phyloP scores from a whole-genome alignment of 2,797 vertebrate genomes.

The Eupleurogrammus muticus region DNA sequence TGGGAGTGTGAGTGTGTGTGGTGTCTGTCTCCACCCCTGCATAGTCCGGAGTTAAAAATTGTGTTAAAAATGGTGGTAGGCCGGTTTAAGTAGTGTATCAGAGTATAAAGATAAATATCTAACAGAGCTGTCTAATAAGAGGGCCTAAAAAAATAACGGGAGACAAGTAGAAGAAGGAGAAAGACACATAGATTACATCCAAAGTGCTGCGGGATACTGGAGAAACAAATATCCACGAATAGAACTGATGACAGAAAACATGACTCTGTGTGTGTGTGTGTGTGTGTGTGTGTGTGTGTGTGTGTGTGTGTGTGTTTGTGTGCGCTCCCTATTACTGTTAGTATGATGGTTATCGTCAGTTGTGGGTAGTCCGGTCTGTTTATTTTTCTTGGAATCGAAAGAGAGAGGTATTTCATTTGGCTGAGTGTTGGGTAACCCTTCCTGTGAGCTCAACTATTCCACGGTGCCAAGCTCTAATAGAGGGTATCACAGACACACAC shows the following conservation, averaged over 20 bases:
- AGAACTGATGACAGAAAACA: conserved; percentile 34
- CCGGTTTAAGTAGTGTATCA: conserved; percentile 10
- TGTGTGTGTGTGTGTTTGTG: conserved; percentile 24
- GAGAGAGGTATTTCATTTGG: conserved; percentile 58
- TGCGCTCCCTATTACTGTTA: conserved; percentile 46
- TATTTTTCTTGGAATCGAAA: conserved; percentile 69
- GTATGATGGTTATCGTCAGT: conserved; percentile 65
- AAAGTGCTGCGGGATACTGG: conserved; percentile 17
- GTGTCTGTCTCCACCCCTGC: conserved; percentile 64
- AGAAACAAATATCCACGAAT: conserved; percentile 24
- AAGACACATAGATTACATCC: conserved; percentile 9
- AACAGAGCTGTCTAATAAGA: not conserved
- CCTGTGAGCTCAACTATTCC: conserved; percentile 68
- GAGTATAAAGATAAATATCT: conserved; percentile 13
- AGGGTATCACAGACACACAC: conserved; percentile 39
- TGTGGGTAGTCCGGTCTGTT: conserved; percentile 56
- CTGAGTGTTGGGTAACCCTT: conserved; percentile 58
- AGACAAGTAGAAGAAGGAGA: conserved; percentile 3
- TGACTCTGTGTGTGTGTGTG: conserved; percentile 26
- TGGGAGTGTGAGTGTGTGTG: conserved; percentile 30
- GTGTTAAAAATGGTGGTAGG: conserved; percentile 6
- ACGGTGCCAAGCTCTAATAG: conserved; percentile 49
- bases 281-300: conserved; percentile 29
- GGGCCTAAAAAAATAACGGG: not conserved
- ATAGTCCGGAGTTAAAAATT: conserved; percentile 26